Percentiles rank a stretch among this genome's conserved stretches.
phyloP scores from a whole-genome alignment of 1,140 invertebrate species.

The Coptotermes formosanus region DNA sequence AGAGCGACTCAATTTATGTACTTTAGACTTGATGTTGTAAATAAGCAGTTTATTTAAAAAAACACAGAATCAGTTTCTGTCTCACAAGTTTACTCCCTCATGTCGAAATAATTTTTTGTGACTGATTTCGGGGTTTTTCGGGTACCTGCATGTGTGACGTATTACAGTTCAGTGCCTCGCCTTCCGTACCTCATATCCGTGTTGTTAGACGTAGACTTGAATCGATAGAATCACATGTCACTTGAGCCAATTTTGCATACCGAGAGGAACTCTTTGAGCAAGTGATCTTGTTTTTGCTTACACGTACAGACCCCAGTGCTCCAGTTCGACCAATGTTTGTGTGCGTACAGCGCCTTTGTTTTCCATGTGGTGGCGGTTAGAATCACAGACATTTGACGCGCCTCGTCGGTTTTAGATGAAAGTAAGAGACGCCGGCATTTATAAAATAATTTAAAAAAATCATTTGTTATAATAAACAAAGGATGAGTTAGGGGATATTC shows the following conservation, averaged over 20 bases:
- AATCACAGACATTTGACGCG: constrained; percentile 9
- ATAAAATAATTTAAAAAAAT: constrained; percentile 11
- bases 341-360: neutral
- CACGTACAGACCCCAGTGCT: neutral
- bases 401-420: neutral
- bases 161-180: no score
- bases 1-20: no score
- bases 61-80: no score
- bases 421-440: neutral
- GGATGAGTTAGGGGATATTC: neutral
- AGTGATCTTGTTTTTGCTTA: neutral
- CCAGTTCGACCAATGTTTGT: neutral
- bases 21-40: no score
- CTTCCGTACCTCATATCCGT: no score
- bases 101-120: no score
- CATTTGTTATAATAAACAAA: constrained; percentile 15
- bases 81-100: no score
- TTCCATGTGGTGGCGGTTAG: neutral
- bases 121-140: no score
- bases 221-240: neutral
- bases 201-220: no score
- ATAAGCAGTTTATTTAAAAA: no score
- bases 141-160: no score
- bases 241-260: neutral
- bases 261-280: neutral